These are phyloP conservation scores for Meiosimyza decipiens DNA, from an alignment of 2,888 invertebrate genomes.

Conservation along the genomic window DNA sequence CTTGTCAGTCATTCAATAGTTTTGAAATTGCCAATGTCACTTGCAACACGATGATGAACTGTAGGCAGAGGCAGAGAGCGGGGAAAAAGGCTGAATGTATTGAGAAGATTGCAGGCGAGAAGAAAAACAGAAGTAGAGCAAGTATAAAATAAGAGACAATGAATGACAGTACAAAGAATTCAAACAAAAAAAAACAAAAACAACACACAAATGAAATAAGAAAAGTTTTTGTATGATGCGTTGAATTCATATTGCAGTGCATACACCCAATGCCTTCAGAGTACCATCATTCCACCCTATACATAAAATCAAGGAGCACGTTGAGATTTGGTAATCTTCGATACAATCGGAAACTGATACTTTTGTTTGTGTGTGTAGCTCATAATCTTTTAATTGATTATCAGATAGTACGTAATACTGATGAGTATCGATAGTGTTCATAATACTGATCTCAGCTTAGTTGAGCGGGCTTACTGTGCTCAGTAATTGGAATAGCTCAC, in stretches of 20 bases:
- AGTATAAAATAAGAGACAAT: constrained; percentile 29
- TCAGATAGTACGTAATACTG: no score
- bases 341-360: no score
- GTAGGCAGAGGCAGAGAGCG: constrained; percentile 16
- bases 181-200: neutral
- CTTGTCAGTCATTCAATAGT: constrained; percentile 64
- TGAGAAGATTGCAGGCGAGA: constrained; percentile 1
- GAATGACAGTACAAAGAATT: constrained; percentile 11
- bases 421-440: no score
- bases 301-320: neutral
- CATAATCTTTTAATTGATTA: no score
- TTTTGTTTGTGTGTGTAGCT: no score
- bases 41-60: constrained; percentile 50
- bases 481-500: no score
- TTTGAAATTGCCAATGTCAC: constrained; percentile 64
- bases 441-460: no score
- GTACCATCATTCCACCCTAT: neutral
- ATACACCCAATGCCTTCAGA: constrained; percentile 2
- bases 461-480: no score
- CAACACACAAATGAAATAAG: neutral
- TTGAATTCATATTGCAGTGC: constrained; percentile 6
- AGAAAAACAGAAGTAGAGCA: constrained; percentile 16
- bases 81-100: constrained; percentile 29
- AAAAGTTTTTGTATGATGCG: constrained; percentile 25
- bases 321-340: no score